Percentiles rank a stretch among this genome's conserved stretches.
Evolutionary conservation across 2,888 invertebrate genomes (phyloP).

Genomic region (Trypoxylon attenuatum): DNA sequence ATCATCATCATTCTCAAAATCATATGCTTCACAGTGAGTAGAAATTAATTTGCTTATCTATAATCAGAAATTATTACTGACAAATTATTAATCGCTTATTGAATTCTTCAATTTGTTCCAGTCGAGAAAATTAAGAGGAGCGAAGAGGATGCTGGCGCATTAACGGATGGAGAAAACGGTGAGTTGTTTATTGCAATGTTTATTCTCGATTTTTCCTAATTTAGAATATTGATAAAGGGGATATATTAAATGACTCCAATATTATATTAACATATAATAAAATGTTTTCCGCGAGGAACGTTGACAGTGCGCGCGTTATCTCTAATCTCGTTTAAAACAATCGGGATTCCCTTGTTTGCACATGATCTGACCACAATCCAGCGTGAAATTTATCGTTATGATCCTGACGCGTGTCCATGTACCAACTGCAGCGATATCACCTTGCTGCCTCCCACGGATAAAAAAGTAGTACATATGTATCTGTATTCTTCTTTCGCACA

Average conservation of each 20-base stretch:
- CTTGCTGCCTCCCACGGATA: not conserved
- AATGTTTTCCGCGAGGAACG: too few species aligned
- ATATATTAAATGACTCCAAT: too few species aligned
- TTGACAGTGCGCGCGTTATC: not conserved
- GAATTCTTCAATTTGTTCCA: too few species aligned
- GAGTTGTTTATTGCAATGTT: conserved; percentile 53
- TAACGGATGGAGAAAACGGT: conserved; percentile 73
- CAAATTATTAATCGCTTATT: not conserved
- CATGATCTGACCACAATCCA: not conserved
- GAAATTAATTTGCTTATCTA: not conserved
- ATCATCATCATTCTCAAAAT: conserved; percentile 65
- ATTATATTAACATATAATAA: too few species aligned
- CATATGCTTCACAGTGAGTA: conserved; percentile 64
- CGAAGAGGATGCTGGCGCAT: conserved; percentile 64
- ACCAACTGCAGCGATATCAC: not conserved
- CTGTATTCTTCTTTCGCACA: too few species aligned
- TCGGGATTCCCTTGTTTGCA: not conserved
- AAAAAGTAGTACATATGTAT: not conserved
- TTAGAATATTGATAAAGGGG: not conserved
- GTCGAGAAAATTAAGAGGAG: conserved; percentile 72
- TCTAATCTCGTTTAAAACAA: not conserved
- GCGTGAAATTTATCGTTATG: conserved; percentile 25
- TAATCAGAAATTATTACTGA: not conserved
- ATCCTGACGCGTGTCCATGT: conserved; percentile 31
- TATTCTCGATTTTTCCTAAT: not conserved